A percentile compares a stretch with the other conserved stretches of the same genome.
Conservation (phyloP, 1,140 invertebrate species). For the Odontomachus brunneus region DNA sequence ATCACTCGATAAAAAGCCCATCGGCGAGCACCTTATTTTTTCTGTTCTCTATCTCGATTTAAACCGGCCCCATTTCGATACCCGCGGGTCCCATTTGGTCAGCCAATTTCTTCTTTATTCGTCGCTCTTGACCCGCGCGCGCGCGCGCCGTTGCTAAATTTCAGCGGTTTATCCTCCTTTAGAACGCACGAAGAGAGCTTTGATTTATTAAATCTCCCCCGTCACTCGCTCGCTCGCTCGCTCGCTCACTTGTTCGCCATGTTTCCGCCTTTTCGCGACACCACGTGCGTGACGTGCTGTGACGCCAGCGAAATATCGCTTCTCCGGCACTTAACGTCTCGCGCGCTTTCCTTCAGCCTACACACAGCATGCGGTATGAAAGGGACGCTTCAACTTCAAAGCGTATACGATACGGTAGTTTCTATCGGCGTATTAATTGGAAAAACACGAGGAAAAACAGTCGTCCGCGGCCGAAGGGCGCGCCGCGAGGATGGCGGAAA, state of each 20-base stretch:
- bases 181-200: not conserved
- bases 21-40: slow-evolving; percentile 75
- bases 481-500: slow-evolving; percentile 1
- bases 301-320: too few relatives aligned
- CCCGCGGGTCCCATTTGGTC: slow-evolving; percentile 67
- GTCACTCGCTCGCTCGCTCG: slow-evolving; percentile 1
- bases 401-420: not conserved
- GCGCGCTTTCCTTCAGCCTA: too few relatives aligned
- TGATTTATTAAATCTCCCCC: slow-evolving; percentile 38
- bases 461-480: not conserved
- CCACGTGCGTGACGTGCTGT: too few relatives aligned
- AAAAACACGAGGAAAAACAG: slow-evolving; percentile 48
- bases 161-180: slow-evolving; percentile 12
- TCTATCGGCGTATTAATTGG: slow-evolving; percentile 56
- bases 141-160: slow-evolving; percentile 50
- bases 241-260: not conserved
- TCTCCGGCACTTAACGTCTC: too few relatives aligned
- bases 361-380: too few relatives aligned
- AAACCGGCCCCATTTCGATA: slow-evolving; percentile 64
- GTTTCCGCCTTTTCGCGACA: too few relatives aligned
- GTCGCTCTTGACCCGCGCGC: slow-evolving; percentile 20
- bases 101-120: slow-evolving; percentile 68
- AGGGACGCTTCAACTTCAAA: not conserved
- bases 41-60: slow-evolving; percentile 72
- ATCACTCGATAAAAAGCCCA: slow-evolving; percentile 81